phyloP scores from a whole-genome alignment of 1,140 invertebrate species.

The Trinorchestia longiramus region DNA sequence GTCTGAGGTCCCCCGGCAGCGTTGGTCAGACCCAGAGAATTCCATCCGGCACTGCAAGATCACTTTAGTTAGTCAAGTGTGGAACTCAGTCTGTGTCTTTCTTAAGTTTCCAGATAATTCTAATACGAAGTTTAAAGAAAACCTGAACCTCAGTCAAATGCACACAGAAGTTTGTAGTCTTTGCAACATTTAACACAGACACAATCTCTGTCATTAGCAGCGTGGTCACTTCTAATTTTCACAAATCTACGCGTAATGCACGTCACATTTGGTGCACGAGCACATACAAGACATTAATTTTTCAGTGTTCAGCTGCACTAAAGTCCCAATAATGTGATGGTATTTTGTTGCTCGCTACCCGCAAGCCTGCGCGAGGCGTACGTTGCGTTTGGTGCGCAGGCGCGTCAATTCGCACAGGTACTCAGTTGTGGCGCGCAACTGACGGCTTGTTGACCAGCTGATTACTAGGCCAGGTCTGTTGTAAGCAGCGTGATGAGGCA shows the following conservation, averaged over 20 bases:
- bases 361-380: neutral
- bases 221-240: neutral
- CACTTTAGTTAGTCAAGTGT: neutral
- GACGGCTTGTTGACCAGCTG: neutral
- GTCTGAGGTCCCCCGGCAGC: neutral
- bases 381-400: neutral
- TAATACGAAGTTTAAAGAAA: neutral
- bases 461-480: neutral
- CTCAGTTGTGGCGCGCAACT: neutral
- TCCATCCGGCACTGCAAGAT: neutral
- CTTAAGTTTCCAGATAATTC: neutral
- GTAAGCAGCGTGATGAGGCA: neutral
- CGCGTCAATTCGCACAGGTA: neutral
- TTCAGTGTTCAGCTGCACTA: neutral
- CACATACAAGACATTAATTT: neutral
- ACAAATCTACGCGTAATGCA: neutral
- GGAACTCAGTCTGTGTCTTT: neutral
- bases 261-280: neutral
- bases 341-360: neutral
- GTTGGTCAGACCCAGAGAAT: neutral
- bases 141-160: neutral
- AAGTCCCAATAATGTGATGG: neutral
- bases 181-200: neutral
- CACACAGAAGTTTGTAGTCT: neutral
- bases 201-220: neutral